Evolutionary conservation across 2,888 invertebrate species (phyloP), one percentile per base, ranked within the genome.

Genomic region (Panopea generosa): DNA sequence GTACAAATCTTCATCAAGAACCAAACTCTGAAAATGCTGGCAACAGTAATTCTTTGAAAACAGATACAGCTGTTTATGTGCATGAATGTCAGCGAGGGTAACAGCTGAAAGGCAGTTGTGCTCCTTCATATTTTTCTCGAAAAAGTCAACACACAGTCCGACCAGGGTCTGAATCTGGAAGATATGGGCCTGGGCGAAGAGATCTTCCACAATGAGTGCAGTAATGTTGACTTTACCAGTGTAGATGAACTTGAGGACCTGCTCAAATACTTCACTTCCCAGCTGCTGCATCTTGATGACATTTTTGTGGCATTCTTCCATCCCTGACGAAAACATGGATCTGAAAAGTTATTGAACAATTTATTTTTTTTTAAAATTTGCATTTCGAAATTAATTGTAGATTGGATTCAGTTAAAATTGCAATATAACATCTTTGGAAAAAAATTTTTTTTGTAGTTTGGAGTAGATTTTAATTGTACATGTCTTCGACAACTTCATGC

Each of bases 251-350:
- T 84, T 84, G 1, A 90, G 66, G 9, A 89, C 85, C 45, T 86
- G 84, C 50, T 85, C 88, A 77, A 90, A 90, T 24, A 89, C 88
- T 1, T 75, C 62, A 16, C 86, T 76, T 47, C 88, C 88, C 7
- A 90, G 82, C 72, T 89, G 87, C 55, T 87, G 86, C 45, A 90
- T 82, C 24, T 85, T 84, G 38, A 90, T 86, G 0, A 81, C 78
- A 52, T 84, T 86, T 61, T 89, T 89, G 27, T 86, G 80, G 59
- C 89, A 87, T 63, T 90, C 90, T 56, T 88, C 88, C 90, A 90
- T 90, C n/a, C 89, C 89, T 1, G 89, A 89, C 2, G 87, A 84
- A 78, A 90, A 90, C 90, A 90, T 90, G 2, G 87, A 87, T 57
- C 84, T 84, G 60, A 45, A 45, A 45, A 40, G 40, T 11, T 40